Evolutionary conservation across 2,113 vertebrate genomes (phyloP), one percentile per base, ranked within the genome.

Genomic region (Prolemur simus): DNA sequence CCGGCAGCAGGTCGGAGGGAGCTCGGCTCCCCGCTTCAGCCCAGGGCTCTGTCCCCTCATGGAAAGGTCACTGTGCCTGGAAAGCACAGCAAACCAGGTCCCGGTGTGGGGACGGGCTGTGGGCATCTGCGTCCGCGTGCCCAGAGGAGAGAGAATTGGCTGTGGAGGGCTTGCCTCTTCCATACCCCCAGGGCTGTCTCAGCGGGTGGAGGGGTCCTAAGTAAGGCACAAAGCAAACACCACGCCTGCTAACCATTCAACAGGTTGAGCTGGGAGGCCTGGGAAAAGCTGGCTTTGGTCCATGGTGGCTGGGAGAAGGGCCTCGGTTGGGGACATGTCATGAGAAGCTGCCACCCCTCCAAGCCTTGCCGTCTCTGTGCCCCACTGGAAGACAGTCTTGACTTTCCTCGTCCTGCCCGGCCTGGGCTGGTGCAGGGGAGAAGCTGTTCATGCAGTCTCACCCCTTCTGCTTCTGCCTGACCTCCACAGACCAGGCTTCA

Each of bases 371-470:
- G 15, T 25, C 56, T 23, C 60, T 5, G 68, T 0, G 6, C 20
- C 9, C 9, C 7, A 8, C 20, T 14, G 3, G 34, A 25, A 58
- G 78, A n/a, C 58, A 18, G 11, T 6, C 10, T 23, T 15, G 3
- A 14, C 12, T 60, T 8, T 10, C 69, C 34, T 20, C 21, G 0
- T 7, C 23, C 37, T 58, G 42, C 34, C 37, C 34, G 0, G 39
- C 32, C 14, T 2, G 18, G 37, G 29, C 42, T 2, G 0, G 12
- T 5, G 18, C 45, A 3, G 27, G 39, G 21, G 8, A n/a, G 87
- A 42, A 18, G 52, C 37, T 5, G 5, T 1, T 1, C 10, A 1
- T 0, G 3, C 7, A 3, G 13, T 3, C 34, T 66, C 2, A 1
- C 10, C 21, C 3, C 37, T 39, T 7, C 49, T 13, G 52, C 39